A percentile compares a stretch with the other conserved stretches of the same genome.
Conservation (phyloP, 2,888 invertebrate genomes). For the Hyppa rectilinea region DNA sequence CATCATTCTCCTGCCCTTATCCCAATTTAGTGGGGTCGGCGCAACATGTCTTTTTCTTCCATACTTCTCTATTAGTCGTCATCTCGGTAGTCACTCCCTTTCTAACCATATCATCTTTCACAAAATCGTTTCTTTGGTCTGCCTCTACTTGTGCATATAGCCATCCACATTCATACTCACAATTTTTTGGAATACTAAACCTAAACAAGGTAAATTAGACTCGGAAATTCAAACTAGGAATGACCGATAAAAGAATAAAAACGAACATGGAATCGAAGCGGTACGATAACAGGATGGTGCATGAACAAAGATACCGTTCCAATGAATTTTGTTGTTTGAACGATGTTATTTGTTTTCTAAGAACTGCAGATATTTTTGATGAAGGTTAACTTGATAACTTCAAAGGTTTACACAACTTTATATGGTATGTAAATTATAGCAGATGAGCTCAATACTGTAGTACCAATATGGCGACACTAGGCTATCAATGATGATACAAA, state of each 20-base stretch:
- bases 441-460: conserved; percentile 30
- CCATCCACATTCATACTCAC: no score
- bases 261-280: conserved; percentile 35
- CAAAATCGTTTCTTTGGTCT: no score
- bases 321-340: conserved; percentile 46
- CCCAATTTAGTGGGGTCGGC: no score
- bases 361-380: conserved; percentile 38
- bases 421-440: conserved; percentile 16
- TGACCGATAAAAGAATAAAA: conserved; percentile 49
- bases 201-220: not conserved
- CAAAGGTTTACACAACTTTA: conserved; percentile 27
- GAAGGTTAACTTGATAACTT: conserved; percentile 18
- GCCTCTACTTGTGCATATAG: no score
- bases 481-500: not conserved
- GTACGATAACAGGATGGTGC: conserved; percentile 51
- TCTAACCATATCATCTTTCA: no score
- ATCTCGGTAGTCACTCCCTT: no score
- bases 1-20: no score
- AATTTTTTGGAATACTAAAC: no score
- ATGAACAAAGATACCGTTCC: conserved; percentile 49
- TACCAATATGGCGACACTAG: not conserved
- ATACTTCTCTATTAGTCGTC: no score
- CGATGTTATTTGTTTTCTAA: conserved; percentile 35
- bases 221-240: conserved; percentile 29
- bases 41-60: no score